These are phyloP conservation scores for Mythimna lalbum DNA, from an alignment of 2,888 invertebrate genomes.

Conservation along the genomic window DNA sequence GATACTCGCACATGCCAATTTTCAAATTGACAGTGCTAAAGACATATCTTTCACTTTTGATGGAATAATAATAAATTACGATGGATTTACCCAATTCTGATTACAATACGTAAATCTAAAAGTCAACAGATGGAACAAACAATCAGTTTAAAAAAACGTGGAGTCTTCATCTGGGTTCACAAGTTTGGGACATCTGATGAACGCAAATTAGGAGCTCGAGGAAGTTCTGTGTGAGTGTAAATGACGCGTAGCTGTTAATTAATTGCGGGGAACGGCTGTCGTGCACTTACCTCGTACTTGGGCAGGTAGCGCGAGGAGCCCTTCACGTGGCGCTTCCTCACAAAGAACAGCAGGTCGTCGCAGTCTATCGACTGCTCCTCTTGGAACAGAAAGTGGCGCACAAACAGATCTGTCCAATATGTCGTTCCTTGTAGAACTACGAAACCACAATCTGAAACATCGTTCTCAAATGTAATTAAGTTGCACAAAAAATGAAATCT, in stretches of 20 bases:
- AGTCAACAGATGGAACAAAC: no score
- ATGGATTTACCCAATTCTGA: no score
- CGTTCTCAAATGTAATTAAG: slow-evolving; percentile 15
- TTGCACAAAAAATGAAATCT: slow-evolving; percentile 26
- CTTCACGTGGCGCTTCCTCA: slow-evolving; percentile 97
- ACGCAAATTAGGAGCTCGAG: neutral
- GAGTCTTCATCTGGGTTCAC: neutral
- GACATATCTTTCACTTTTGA: no score
- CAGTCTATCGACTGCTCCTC: slow-evolving; percentile 97
- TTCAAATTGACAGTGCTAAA: no score
- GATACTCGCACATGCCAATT: no score
- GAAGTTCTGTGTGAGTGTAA: neutral
- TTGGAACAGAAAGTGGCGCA: slow-evolving; percentile 97
- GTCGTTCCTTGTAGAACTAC: slow-evolving; percentile 98
- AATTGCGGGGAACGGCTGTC: neutral
- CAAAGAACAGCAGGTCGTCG: slow-evolving; percentile 98
- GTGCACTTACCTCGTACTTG: slow-evolving; percentile 94
- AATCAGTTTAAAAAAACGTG: no score
- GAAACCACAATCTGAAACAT: slow-evolving; percentile 95
- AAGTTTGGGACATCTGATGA: neutral
- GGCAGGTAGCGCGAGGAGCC: slow-evolving; percentile 96
- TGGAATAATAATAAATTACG: no score
- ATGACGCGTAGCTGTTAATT: slow-evolving; percentile 15
- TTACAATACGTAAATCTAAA: no score
- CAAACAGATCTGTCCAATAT: slow-evolving; percentile 99